Evolutionary conservation across 2,888 invertebrate species (phyloP), one percentile per base, ranked within the genome.

Genomic region (Amblyjoppa proteus): DNA sequence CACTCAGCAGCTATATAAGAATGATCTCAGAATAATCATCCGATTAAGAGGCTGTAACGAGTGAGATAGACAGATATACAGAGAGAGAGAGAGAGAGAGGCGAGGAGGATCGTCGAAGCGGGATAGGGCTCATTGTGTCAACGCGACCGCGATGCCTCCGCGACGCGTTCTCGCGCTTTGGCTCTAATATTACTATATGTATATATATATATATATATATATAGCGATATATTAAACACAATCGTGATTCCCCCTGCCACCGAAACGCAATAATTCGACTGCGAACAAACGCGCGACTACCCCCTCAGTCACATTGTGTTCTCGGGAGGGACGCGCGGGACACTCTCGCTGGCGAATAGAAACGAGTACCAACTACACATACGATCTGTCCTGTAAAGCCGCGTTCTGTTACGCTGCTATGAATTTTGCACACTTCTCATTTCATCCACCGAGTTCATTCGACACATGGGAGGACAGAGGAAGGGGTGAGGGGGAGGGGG

Each of bases 11-110:
- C 77, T 68, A 70, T 34, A 58, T 89, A 88, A 90, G 91, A 92
- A 91, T 92, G 91, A 92, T 92, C 92, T 92, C 91, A 91, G 91
- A 93, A 93, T 93, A 93, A 93, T 93, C 92, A 91, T 92, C 90
- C 89, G 92, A 92, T 93, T 93, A 92, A 92, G 74, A 69, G 81
- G 49, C 73, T n/a, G 41, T 41, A 58, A 38, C 31, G 81, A 58
- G 81, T 28, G 58, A 31, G 56, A 73, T n/a, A 20, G 38, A 53
- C 16, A 64, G 38, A 28, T 28, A 25, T 49, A 58, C 25, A 28
- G 25, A 0, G 20, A 58, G 45, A 58, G 38, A 25, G 34, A 58
- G 16, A 28, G 25, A 1, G 20, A 58, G 45, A 58, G 38, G 38
- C 13, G 16, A 53, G 45, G 20, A 11, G 38, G 31, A 64, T 64